phyloP scores from a whole-genome alignment of 2,797 vertebrate species.

The Acridotheres tristis region DNA sequence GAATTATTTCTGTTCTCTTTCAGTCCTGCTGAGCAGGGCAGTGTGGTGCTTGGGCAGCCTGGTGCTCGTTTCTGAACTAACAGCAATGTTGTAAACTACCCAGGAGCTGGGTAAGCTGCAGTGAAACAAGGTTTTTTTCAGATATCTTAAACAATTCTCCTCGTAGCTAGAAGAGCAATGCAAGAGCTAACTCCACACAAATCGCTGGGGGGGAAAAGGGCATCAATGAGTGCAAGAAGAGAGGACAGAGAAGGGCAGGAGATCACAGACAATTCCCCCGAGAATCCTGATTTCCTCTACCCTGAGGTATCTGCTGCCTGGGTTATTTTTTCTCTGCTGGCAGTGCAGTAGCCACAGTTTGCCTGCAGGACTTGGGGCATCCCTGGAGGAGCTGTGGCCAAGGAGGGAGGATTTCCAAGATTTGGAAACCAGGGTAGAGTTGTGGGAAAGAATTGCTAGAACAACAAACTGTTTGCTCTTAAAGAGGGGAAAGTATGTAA shows the following conservation, averaged over 20 bases:
- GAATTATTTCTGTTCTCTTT: background rate
- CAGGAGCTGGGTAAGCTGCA: background rate
- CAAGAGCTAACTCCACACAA: background rate
- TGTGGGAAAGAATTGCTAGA: background rate
- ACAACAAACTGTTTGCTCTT: constrained; percentile 16
- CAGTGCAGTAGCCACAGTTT: background rate
- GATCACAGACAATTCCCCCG: background rate
- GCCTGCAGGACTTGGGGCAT: background rate
- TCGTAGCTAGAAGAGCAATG: background rate
- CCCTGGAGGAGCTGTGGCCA: background rate
- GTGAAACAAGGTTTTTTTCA: background rate
- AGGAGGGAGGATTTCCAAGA: background rate
- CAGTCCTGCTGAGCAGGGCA: background rate
- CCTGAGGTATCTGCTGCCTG: rapidly evolving
- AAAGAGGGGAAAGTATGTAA: background rate
- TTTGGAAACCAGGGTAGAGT: background rate
- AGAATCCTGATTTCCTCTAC: background rate
- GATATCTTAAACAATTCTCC: background rate
- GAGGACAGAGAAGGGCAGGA: background rate
- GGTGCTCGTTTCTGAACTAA: background rate
- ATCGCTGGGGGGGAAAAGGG: background rate
- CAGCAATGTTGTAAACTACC: background rate
- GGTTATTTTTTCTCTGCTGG: background rate
- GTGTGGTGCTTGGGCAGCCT: background rate
- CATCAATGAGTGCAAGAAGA: background rate